phyloP scores from a whole-genome alignment of 2,888 invertebrate genomes.

The Diabrotica balteata region DNA sequence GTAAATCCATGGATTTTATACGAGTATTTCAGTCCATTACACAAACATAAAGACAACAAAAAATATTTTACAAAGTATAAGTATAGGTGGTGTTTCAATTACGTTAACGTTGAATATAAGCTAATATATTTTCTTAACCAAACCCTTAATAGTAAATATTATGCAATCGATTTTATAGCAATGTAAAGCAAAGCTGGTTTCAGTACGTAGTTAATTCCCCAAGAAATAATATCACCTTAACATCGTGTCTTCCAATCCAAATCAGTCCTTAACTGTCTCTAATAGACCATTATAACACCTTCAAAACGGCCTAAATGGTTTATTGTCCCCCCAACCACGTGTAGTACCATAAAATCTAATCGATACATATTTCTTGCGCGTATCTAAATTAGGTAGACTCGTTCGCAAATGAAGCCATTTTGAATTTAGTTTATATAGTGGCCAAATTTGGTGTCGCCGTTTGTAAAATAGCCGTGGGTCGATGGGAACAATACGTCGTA shows the following conservation, averaged over 20 bases:
- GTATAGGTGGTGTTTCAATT: too few relatives aligned
- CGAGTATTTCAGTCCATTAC: too few relatives aligned
- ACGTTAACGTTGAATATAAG: too few relatives aligned
- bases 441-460: slow-evolving; percentile 62
- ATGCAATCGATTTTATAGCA: too few relatives aligned
- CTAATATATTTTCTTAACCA: too few relatives aligned
- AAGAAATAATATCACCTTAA: slow-evolving; percentile 18
- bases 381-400: slow-evolving; percentile 53
- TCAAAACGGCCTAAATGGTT: slow-evolving; percentile 24
- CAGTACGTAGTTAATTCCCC: slow-evolving; percentile 1
- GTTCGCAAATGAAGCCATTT: slow-evolving; percentile 62
- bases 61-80: too few relatives aligned
- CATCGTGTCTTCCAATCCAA: slow-evolving; percentile 22
- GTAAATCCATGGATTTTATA: too few relatives aligned
- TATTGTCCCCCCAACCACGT: slow-evolving; percentile 20
- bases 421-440: slow-evolving; percentile 61
- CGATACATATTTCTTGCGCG: slow-evolving; percentile 38
- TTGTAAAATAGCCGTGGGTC: slow-evolving; percentile 59
- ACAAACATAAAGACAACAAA: too few relatives aligned
- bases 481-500: slow-evolving; percentile 59
- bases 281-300: slow-evolving; percentile 19
- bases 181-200: neutral
- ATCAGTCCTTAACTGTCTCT: slow-evolving; percentile 18
- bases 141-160: too few relatives aligned
- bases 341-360: slow-evolving; percentile 32